These are phyloP conservation scores for Agriotes lineatus DNA, from an alignment of 2,888 invertebrate genomes.

Conservation along the genomic window DNA sequence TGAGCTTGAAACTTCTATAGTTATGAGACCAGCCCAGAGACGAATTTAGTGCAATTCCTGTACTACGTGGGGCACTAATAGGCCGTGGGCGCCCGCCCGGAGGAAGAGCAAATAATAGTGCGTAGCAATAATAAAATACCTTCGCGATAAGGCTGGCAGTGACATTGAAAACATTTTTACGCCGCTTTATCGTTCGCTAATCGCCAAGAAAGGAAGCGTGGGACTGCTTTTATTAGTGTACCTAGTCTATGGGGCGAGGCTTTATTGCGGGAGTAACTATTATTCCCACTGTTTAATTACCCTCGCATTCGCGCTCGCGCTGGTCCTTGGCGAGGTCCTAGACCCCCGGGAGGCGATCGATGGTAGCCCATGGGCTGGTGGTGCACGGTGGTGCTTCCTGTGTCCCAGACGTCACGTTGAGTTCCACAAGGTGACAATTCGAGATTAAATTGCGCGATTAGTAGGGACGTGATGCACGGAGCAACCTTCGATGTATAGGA, in stretches of 20 bases:
- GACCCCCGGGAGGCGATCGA: not conserved
- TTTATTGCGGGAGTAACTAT: conserved; percentile 11
- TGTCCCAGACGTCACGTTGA: conserved; percentile 47
- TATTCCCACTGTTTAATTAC: conserved; percentile 16
- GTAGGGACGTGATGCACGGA: conserved; percentile 37
- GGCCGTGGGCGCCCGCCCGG: too few species aligned
- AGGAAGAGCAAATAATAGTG: conserved; percentile 33
- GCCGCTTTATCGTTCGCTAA: conserved; percentile 43
- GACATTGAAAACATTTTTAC: conserved; percentile 49
- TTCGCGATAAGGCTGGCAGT: conserved; percentile 48
- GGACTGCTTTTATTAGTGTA: conserved; percentile 19
- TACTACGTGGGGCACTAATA: too few species aligned
- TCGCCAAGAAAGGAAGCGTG: conserved; percentile 43
- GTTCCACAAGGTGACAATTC: conserved; percentile 43
- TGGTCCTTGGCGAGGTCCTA: not conserved
- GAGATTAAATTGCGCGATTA: conserved; percentile 46
- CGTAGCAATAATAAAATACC: conserved; percentile 41
- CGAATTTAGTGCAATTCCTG: too few species aligned
- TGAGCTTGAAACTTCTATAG: too few species aligned
- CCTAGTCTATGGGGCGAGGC: conserved; percentile 17
- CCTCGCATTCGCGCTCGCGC: not conserved
- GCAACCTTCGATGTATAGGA: conserved; percentile 32
- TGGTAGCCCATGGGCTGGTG: not conserved
- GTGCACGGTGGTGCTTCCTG: conserved; percentile 40
- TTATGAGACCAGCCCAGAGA: too few species aligned